Percentiles rank a stretch among this genome's conserved stretches.
Evolutionary conservation across 2,113 vertebrate genomes (phyloP).

Genomic region (Speoplatyrhinus poulsoni): DNA sequence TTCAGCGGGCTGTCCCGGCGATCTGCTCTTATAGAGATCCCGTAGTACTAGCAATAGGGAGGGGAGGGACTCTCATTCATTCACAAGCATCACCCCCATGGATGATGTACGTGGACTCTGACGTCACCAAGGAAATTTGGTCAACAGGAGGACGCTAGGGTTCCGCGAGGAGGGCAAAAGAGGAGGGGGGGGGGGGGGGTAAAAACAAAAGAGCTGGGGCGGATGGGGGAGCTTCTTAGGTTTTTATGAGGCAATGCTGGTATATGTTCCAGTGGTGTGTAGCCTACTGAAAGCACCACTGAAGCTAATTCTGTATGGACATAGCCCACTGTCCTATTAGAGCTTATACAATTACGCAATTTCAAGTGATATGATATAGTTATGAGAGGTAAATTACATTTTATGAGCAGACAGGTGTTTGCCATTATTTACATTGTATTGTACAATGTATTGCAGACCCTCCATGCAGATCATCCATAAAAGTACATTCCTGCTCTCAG

Average conservation of each 20-base stretch:
- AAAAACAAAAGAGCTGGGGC: conserved; percentile 17
- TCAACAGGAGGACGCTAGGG: conserved; percentile 82
- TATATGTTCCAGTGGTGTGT: neutral
- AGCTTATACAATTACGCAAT: neutral
- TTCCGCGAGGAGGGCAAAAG: conserved; percentile 58
- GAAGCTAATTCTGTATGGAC: neutral
- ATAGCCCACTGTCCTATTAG: conserved; percentile 1
- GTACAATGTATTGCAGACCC: neutral
- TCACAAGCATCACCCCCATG: conserved; percentile 87
- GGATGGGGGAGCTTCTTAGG: conserved; percentile 23
- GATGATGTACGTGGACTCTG: conserved; percentile 81
- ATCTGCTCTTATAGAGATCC: conserved; percentile 85
- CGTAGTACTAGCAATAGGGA: conserved; percentile 83
- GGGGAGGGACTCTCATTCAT: conserved; percentile 88
- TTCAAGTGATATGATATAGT: neutral
- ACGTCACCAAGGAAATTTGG: conserved; percentile 87
- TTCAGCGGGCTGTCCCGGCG: conserved; percentile 75
- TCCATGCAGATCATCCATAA: neutral
- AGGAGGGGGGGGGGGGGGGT: conserved; percentile 13
- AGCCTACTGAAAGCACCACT: conserved; percentile 13
- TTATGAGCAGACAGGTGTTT: too few species aligned
- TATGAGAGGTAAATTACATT: neutral
- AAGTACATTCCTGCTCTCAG: neutral
- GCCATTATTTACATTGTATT: too few species aligned
- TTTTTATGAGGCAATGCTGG: conserved; percentile 22